Evolutionary conservation across 2,113 vertebrate genomes (phyloP), one percentile per base, ranked within the genome.

Genomic region (Melanostigma gelatinosum): DNA sequence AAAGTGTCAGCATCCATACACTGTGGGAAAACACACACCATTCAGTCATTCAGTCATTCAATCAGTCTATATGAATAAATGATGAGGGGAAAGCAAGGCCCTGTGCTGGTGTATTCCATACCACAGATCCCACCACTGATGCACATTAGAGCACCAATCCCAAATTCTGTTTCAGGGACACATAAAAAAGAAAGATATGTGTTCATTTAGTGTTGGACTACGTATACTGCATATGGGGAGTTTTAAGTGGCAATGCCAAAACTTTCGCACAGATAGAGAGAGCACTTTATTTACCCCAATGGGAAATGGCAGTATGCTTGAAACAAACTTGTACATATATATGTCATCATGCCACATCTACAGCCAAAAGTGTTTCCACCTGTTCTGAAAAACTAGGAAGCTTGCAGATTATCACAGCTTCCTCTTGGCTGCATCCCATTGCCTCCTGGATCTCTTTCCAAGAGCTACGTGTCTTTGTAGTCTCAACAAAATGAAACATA

Each of bases 1-100:
- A 64, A 62, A 63, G 70, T 18, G 55, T 81, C 24, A 44, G 46
- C 70, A 42, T 54, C 46, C 64, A 63, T 24, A 44, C 44, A 58
- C 11, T 44, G 55, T 57, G 24, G 20, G 24, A 27, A 71, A 52
- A 75, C 66, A 75, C 50, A 84, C 55, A 55, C 50, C 24, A 27
- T 54, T n/a, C 20, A 54, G 24, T 58, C 24, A 27, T 54, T n/a
- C 20, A 54, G 24, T 58, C 55, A 27, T 58, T 27, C n/a, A 29
- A 80, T 80, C 52, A 71, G 52, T 29, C 55, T 24, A 34, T 42
- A 72, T 85, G 77, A 76, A 85, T 76, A 75, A 76, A 55, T 85
- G 60, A 85, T 85, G 50, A 61, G 27, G 34, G 64, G 40, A 44
- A 52, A 66, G 42, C n/a, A 36, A 70, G 42, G 13, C 20, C 20